A percentile compares a stretch with the other conserved stretches of the same genome.
Conservation (phyloP, 2,888 invertebrate genomes). For the Coelogynopora nodosa region DNA sequence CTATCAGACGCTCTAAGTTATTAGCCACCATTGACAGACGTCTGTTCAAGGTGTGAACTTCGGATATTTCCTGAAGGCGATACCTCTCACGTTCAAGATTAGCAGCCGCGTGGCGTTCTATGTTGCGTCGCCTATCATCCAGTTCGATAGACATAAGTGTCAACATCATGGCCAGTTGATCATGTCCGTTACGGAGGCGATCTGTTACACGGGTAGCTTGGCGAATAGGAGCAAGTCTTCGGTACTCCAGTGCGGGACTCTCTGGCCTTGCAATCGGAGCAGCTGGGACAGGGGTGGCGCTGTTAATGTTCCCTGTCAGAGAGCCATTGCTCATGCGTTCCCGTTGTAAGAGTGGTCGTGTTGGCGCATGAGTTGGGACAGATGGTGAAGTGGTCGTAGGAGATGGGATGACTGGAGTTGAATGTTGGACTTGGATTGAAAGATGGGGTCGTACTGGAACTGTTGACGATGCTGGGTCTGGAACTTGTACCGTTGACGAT, state of each 20-base stretch:
- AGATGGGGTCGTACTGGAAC: too few relatives aligned
- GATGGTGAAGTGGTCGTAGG: not conserved
- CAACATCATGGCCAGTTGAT: constrained; percentile 44
- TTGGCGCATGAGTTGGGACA: not conserved
- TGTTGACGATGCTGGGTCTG: not conserved
- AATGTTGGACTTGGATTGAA: too few relatives aligned
- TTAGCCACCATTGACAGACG: constrained; percentile 44
- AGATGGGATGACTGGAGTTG: not conserved
- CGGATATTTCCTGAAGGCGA: constrained; percentile 39
- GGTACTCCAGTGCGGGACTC: constrained; percentile 32
- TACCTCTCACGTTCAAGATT: constrained; percentile 32
- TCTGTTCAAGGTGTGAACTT: constrained; percentile 43
- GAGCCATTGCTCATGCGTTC: not conserved
- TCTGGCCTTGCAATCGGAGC: not conserved
- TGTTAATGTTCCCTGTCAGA: too few relatives aligned
- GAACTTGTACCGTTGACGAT: not conserved
- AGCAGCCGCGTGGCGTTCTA: constrained; percentile 15
- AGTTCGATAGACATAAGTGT: constrained; percentile 41
- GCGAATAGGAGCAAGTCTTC: constrained; percentile 38
- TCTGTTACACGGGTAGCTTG: constrained; percentile 23
- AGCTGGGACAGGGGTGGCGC: not conserved
- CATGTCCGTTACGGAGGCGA: constrained; percentile 34
- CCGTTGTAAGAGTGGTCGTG: not conserved
- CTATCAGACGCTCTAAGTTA: constrained; percentile 40
- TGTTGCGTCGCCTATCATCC: constrained; percentile 42